Base-by-base conservation (phyloP, 1,140 invertebrate species). In the Ips typographus region DNA sequence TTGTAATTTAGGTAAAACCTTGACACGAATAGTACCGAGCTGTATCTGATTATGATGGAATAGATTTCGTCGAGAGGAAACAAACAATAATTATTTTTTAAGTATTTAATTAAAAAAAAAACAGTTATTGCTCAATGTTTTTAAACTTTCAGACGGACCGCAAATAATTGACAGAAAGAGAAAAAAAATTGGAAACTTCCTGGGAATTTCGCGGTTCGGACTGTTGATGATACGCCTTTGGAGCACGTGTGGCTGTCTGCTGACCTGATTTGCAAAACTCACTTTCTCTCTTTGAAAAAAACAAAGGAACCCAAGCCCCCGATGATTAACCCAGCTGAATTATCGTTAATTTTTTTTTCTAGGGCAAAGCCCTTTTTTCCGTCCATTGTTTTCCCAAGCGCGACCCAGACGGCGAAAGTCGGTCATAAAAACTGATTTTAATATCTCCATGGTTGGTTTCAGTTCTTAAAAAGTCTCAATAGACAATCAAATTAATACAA, bases 1-100 rank as follows among this genome's bases (percentile, higher is more conserved):
- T 65, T 65, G 62, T 56, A 65, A 65, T 65, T 65, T 66, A 58
- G 65, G 56, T 59, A 68, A 68, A 68, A 59, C 65, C 65, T 68
- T 68, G 65, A 68, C 65, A 68, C 40, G 44, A 51, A 58, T 67
- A 68, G 51, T 38, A 42, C 40, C 58, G 44, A 7, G 39, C 58
- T 59, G 56, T 59, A 68, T 68, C 56, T 60, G 56, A 60, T 68
- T 68, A 42, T 58, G 47, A 59, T 68, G 56, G 57, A 68, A 60
- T 59, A 53, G 58, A 52, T 68, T 68, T 68, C 37, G 47, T 39
- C 51, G 47, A 60, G 55, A 68, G 58, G 47, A 68, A 59, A 55
- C 42, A 22, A 22, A 22, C 44, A 68, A 68, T n/a, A 59, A 65
- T 65, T 65, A 65, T 65, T 65, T 22, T 22, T 56, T 65, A 65